Base-by-base conservation (phyloP, 2,113 vertebrate genomes). In the Grammomys surdaster region DNA sequence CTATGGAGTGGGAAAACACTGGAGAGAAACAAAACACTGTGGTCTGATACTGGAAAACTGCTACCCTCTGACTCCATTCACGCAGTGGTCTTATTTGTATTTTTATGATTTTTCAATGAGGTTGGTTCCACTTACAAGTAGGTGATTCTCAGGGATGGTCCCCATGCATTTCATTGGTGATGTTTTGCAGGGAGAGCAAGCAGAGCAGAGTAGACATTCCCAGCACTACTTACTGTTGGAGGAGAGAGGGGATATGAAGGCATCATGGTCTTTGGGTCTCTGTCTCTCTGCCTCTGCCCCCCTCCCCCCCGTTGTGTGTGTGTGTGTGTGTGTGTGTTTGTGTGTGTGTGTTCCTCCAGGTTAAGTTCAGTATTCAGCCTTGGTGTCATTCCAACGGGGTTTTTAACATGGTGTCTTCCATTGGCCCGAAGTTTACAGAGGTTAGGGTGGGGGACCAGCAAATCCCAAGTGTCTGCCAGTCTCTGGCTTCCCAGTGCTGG, bases 101-200 rank as follows among this genome's bases (percentile, higher is more conserved):
- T 56, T 72, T 60, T 92, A 58, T 92, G 58, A 77, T 48, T 80
- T 94, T 94, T 96, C 93, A 76, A 93, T 93, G 88, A 84, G 58
- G 48, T 73, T 91, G 96, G 87, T 93, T 86, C 92, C 67, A 12
- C 88, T 69, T 31, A 73, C 63, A 89, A 91, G 88, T 97, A 98
- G 90, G 91, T 97, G 89, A 56, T 93, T 96, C 89, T 33, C 9
- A 75, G 9, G 60, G 63, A 54, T 0, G 0, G 69, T 67, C 93
- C 96, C 48, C 0, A 0, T 88, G 51, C n/a, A 81, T 67, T 81
- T 78, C 89, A 60, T 63, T 88, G 67, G 48, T 97, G 48, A 77
- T 96, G 51, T 43, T 97, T 97, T 77, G 82, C 78, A 70, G 70
- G 63, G 95, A 97, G 90, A 96, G 86, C 65, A 90, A 90, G 94